Conservation (phyloP, 2,113 vertebrate genomes). For the Eulemur macaco region DNA sequence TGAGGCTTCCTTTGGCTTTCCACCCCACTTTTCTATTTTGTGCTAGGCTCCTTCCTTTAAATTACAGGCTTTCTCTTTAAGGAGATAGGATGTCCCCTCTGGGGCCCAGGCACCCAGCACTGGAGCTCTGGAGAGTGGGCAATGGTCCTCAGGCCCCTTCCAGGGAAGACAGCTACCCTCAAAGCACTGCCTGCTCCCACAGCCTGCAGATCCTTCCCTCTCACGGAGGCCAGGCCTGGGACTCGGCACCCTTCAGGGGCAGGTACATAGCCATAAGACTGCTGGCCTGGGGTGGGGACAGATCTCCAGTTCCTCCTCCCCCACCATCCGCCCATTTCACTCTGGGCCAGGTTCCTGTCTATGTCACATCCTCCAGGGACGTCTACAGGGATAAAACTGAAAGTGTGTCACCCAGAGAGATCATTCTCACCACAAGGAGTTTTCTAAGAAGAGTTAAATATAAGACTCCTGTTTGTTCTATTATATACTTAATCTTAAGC, state of each 20-base stretch:
- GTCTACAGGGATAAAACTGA: no score
- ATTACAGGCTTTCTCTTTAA: neutral
- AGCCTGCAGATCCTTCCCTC: neutral
- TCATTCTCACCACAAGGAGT: neutral
- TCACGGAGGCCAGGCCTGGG: neutral
- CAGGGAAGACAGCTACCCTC: rapidly evolving
- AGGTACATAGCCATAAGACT: neutral
- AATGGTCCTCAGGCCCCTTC: rapidly evolving
- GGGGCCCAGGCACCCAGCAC: no score
- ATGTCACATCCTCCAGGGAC: neutral
- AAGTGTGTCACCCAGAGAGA: neutral
- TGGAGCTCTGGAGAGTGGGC: rapidly evolving
- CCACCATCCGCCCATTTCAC: neutral
- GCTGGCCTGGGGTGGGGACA: neutral
- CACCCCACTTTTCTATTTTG: neutral
- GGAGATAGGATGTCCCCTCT: rapidly evolving
- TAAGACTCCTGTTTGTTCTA: neutral
- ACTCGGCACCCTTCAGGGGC: neutral
- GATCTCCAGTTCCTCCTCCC: rapidly evolving
- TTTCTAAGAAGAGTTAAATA: neutral
- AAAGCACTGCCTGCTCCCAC: neutral
- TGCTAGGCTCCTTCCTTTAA: neutral
- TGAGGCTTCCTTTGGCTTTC: neutral
- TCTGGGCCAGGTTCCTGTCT: neutral
- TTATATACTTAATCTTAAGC: neutral